A percentile compares a stretch with the other conserved stretches of the same genome.
Conservation (phyloP, 2,888 invertebrate species). For the Tryphoninae sp. region DNA sequence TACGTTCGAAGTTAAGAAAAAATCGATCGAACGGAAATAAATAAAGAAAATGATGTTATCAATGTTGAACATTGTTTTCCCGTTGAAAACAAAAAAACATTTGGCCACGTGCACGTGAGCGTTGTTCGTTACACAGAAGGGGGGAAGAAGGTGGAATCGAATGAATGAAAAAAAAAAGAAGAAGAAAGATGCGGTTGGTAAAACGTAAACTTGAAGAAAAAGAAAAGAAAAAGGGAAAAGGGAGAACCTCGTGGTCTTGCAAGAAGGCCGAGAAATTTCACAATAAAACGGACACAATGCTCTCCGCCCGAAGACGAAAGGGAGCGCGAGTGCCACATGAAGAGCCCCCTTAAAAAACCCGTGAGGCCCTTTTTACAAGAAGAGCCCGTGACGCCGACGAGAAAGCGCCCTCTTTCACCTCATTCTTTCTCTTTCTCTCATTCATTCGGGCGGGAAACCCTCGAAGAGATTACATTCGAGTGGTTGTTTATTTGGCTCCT, state of each 20-base stretch:
- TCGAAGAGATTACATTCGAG: conserved; percentile 73
- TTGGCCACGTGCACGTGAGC: neutral
- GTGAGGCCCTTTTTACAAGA: conserved; percentile 47
- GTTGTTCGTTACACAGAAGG: conserved; percentile 11
- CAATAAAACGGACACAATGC: conserved; percentile 73
- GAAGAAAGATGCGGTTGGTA: conserved; percentile 16
- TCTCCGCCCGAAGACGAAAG: conserved; percentile 34
- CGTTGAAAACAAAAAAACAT: neutral
- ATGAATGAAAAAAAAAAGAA: conserved; percentile 43
- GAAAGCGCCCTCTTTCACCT: conserved; percentile 65
- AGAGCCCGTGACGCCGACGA: conserved; percentile 60
- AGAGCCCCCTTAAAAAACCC: conserved; percentile 23
- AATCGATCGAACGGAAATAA: too few relatives aligned
- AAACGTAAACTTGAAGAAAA: conserved; percentile 13
- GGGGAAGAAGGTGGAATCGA: conserved; percentile 35
- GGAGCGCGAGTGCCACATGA: conserved; percentile 28
- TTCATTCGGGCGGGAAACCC: conserved; percentile 68
- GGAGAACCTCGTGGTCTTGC: conserved; percentile 62
- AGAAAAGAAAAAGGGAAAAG: conserved; percentile 20
- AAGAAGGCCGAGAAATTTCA: conserved; percentile 67
- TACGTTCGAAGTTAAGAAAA: too few relatives aligned
- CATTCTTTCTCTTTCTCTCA: conserved; percentile 64
- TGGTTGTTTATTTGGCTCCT: conserved; percentile 72
- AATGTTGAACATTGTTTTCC: neutral
- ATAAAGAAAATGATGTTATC: neutral